Base-by-base conservation (phyloP, 2,113 vertebrate genomes). In the Periophthalmodon schlosseri region DNA sequence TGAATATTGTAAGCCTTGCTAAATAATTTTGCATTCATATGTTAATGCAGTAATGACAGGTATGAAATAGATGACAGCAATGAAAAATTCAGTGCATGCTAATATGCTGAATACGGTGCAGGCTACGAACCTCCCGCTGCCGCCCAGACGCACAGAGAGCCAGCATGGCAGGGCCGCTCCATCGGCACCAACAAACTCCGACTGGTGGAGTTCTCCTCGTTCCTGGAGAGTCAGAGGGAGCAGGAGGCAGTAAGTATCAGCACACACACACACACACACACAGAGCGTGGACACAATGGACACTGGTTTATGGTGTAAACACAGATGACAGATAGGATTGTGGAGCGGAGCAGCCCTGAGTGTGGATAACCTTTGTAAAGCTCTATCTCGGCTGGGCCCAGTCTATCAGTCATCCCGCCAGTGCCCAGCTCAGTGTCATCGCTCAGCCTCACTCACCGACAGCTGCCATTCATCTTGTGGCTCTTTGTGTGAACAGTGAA, bases 151-250 rank as follows among this genome's bases (percentile, higher is more conserved):
- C 95, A 95, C 79, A 94, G 95, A 0, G 94, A 95, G 69, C 98
- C 98, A 3, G 96, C 97, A 0, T 99, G 98, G 98, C 97, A 99
- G 82, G 97, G 96, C 60, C 96, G 97, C 73, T 99, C 97, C 3
- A 97, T 99, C 67, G 96, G 98, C 85, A 99, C 97, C 82, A 96
- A 96, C 87, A 99, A 98, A 90, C 96, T 99, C 83, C 92, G 97
- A 82, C 95, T 99, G 88, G 95, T 98, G 81, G 97, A 99, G 88
- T 99, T 99, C 79, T 98, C 97, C 0, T 96, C 98, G 74, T 99
- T 99, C 88, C 95, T 98, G 71, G 98, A 99, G 85, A 96, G 97
- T 81, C 97, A 97, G 90, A 93, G 96, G 84, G 96, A 99, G 89
- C 96, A 96, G 1, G 97, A 99, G 78, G 95, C 96, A 64, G 98